phyloP scores from a whole-genome alignment of 2,888 invertebrate species.

The Brachyopa scutellaris region DNA sequence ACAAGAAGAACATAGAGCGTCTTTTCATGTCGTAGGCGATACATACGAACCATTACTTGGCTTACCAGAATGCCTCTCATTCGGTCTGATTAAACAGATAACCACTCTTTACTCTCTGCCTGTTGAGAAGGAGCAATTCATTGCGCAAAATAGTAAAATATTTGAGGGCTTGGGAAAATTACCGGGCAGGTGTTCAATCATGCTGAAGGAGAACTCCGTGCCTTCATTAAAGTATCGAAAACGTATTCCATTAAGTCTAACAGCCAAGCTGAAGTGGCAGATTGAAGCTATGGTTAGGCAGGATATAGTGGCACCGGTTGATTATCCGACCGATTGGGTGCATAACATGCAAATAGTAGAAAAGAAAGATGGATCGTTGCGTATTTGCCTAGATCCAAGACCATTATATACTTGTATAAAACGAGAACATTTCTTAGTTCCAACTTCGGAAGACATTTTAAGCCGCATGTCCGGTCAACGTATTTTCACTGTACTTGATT shows the following conservation, averaged over 20 bases:
- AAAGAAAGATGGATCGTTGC: slow-evolving; percentile 13
- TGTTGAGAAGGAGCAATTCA: not conserved
- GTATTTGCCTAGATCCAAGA: slow-evolving; percentile 72
- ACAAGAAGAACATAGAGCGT: not conserved
- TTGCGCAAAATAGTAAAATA: not conserved
- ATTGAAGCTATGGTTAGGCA: slow-evolving; percentile 19
- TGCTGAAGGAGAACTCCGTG: too few species aligned
- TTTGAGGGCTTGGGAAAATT: not conserved
- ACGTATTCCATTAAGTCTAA: too few species aligned
- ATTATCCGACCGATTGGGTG: slow-evolving; percentile 55
- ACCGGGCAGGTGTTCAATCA: too few species aligned
- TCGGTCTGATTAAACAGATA: not conserved
- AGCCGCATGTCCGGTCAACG: not conserved
- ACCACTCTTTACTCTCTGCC: too few species aligned
- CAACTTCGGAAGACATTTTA: slow-evolving; percentile 73
- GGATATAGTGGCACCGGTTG: slow-evolving; percentile 46
- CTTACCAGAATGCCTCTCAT: not conserved
- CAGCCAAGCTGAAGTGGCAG: not conserved
- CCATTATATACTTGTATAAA: too few species aligned
- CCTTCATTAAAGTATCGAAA: too few species aligned
- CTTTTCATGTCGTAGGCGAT: not conserved
- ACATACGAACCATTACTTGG: not conserved
- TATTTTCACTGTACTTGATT: too few species aligned
- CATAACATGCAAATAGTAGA: slow-evolving; percentile 48
- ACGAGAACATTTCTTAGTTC: slow-evolving; percentile 75